phyloP scores from a whole-genome alignment of 1,140 invertebrate species.

The Leptopilina clavipes region DNA sequence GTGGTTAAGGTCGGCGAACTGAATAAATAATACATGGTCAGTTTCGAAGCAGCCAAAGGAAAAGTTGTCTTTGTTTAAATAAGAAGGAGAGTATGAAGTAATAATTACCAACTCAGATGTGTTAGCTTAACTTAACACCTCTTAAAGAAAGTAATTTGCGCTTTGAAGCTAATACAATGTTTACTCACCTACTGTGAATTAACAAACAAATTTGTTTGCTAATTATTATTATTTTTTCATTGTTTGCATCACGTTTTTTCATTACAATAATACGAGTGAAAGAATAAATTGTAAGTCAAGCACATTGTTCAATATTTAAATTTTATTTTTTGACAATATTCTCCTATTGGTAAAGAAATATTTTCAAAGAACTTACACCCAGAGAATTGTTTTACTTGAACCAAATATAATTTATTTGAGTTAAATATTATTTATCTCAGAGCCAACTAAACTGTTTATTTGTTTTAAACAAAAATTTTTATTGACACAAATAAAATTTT shows the following conservation, averaged over 20 bases:
- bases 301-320: too few relatives aligned
- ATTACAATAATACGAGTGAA: too few relatives aligned
- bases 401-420: too few relatives aligned
- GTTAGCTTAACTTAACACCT: conserved; percentile 18
- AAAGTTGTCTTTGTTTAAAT: conserved; percentile 23
- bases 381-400: too few relatives aligned
- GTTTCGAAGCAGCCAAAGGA: background rate
- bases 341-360: too few relatives aligned
- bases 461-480: too few relatives aligned
- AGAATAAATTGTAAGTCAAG: too few relatives aligned
- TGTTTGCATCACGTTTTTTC: background rate
- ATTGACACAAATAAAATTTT: too few relatives aligned
- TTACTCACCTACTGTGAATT: background rate
- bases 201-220: background rate
- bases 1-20: conserved; percentile 18
- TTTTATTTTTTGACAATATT: too few relatives aligned
- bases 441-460: too few relatives aligned
- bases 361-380: too few relatives aligned
- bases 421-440: too few relatives aligned
- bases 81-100: conserved; percentile 30
- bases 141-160: conserved; percentile 28
- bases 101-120: conserved; percentile 4
- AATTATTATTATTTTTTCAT: background rate
- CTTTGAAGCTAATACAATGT: background rate
- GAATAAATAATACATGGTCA: conserved; percentile 26